Base-by-base conservation (phyloP, 1,140 invertebrate genomes). In the Apis cerana region DNA sequence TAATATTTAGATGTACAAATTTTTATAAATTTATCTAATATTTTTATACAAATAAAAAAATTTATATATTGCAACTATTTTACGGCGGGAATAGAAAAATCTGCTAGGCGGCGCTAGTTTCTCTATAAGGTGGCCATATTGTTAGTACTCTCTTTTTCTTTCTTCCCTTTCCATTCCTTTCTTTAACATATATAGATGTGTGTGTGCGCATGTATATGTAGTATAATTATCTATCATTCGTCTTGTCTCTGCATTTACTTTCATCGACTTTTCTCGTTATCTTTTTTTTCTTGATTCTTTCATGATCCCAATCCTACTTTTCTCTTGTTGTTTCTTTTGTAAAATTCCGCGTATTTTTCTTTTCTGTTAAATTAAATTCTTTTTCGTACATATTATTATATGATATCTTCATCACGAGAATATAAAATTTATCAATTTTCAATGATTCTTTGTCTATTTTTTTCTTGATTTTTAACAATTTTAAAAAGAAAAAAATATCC, bases 41-140 rank as follows among this genome's bases (percentile, higher is more conserved):
- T 27, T 1, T 17, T 58, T 67, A 81, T 67, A 33, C 50, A 33
- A 70, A n/a, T 1, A n/a, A 72, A 50, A 54, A n/a, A 50, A 59
- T 59, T 17, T 5, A 27, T 59, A 33, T n/a, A 48, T 72, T 71
- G 75, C 68, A 74, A 76, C 52, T 48, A 71, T 33, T 87, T 77
- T 54, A 83, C 84, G 90, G 89, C 91, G 88, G 90, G 91, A 92
- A 90, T 89, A 88, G 92, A 93, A 93, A 94, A 93, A 92, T 80
- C 89, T 85, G 81, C 90, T 90, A 93, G 93, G 88, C 88, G 93
- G 93, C 93, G 92, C 92, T 93, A 67, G 70, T 81, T 71, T 88
- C 85, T 86, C 62, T 64, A 2, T 17, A 75, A 12, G 75, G 59
- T 89, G 80, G 92, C 92, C 93, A 94, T 94, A 79, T 93, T 93